Conservation (phyloP, 2,797 vertebrate genomes). For the Brachyrhaphis roseni region DNA sequence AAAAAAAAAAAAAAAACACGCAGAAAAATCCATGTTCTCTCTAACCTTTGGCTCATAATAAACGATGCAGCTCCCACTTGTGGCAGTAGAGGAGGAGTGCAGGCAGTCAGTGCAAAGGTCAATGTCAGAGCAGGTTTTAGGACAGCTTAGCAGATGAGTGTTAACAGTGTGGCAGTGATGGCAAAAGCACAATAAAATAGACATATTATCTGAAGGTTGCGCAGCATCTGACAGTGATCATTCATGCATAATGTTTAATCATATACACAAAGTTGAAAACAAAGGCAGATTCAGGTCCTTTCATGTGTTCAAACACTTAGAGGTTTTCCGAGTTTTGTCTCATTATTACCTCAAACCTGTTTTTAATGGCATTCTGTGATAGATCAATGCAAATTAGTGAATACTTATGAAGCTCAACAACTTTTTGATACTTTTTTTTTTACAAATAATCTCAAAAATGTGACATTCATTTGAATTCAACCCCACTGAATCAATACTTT, state of each 20-base stretch:
- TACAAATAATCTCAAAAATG: not conserved
- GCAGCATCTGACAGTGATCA: not conserved
- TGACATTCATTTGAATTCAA: not conserved
- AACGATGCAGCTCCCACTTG: slow-evolving; percentile 47
- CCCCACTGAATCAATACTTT: not conserved
- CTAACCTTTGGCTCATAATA: not conserved
- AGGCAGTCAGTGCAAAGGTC: slow-evolving; percentile 11
- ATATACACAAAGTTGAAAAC: not conserved
- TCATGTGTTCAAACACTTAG: not conserved
- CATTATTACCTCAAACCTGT: not conserved
- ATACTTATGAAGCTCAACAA: not conserved
- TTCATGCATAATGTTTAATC: not conserved
- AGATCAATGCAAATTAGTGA: not conserved
- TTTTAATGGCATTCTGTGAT: slow-evolving; percentile 1
- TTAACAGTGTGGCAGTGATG: not conserved
- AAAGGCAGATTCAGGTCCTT: not conserved
- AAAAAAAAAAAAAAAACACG: not conserved
- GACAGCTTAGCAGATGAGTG: not conserved
- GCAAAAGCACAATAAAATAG: not conserved
- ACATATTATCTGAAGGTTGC: not conserved
- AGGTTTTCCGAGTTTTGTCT: not conserved
- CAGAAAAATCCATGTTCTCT: not conserved
- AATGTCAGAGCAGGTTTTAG: not conserved
- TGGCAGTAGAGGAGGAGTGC: slow-evolving; percentile 22
- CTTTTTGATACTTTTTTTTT: no score